phyloP scores from a whole-genome alignment of 1,140 invertebrate species.

The Tribolium castaneum region DNA sequence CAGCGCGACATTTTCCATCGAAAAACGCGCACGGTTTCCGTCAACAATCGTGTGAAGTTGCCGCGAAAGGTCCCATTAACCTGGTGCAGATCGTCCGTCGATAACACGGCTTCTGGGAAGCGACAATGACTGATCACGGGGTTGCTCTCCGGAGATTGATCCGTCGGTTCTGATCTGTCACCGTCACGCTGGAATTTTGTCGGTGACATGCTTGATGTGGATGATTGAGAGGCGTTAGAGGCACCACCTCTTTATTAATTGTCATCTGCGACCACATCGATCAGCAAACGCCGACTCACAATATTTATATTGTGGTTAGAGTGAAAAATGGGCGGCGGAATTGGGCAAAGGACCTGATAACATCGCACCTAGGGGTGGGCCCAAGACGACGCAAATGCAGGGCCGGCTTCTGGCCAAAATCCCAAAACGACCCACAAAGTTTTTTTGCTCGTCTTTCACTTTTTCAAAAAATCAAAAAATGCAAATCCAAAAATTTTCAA shows the following conservation, averaged over 20 bases:
- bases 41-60: constrained; percentile 13
- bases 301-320: constrained; percentile 37
- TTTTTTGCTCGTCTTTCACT: too few species aligned
- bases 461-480: too few species aligned
- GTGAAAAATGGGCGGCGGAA: constrained; percentile 16
- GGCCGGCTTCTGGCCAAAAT: too few species aligned
- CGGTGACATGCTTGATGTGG: constrained; percentile 14
- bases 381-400: too few species aligned
- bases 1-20: neutral
- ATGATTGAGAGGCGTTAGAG: constrained; percentile 32
- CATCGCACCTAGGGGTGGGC: neutral
- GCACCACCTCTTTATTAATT: constrained; percentile 33
- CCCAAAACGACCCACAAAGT: too few species aligned
- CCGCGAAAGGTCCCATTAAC: neutral
- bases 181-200: constrained; percentile 34
- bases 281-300: constrained; percentile 32
- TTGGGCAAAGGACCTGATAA: neutral
- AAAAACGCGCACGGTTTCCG: neutral
- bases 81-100: constrained; percentile 12
- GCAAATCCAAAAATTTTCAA: too few species aligned
- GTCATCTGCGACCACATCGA: constrained; percentile 8
- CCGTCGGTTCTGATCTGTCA: constrained; percentile 39
- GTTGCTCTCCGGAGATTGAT: constrained; percentile 38
- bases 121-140: constrained; percentile 37
- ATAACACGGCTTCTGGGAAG: constrained; percentile 29